phyloP scores from a whole-genome alignment of 2,888 invertebrate genomes.

The Micoletzkya japonica region DNA sequence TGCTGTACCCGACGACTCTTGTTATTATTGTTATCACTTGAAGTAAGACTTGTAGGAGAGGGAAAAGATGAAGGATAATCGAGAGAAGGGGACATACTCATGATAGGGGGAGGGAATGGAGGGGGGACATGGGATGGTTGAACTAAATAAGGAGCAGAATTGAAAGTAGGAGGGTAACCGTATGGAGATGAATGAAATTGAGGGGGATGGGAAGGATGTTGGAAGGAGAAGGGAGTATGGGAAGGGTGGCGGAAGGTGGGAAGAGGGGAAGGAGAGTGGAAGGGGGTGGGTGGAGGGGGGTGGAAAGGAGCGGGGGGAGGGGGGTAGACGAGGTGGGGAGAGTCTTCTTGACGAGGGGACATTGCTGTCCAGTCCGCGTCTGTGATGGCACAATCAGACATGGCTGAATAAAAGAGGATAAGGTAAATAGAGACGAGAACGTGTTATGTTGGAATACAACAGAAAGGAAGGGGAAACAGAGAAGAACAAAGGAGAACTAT shows the following conservation, averaged over 20 bases:
- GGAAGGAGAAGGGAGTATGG: neutral
- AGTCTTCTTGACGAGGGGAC: too few relatives aligned
- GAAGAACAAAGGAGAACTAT: too few relatives aligned
- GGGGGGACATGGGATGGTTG: neutral
- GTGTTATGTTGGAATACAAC: too few relatives aligned
- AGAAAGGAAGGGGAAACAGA: too few relatives aligned
- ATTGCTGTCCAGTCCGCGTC: neutral
- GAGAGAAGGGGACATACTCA: neutral
- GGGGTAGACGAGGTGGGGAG: constrained; percentile 69
- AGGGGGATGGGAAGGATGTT: neutral
- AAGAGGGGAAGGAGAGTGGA: neutral
- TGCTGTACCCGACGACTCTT: too few relatives aligned
- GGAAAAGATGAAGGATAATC: neutral
- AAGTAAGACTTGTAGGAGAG: too few relatives aligned
- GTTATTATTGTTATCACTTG: too few relatives aligned
- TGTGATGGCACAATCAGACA: neutral
- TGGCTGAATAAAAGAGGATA: neutral
- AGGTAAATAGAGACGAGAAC: neutral
- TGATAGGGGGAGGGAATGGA: too few relatives aligned
- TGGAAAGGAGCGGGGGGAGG: too few relatives aligned
- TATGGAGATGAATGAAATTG: neutral
- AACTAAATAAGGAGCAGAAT: neutral
- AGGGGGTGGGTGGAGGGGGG: neutral
- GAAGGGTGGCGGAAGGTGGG: neutral
- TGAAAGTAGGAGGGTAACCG: neutral